phyloP scores from a whole-genome alignment of 2,888 invertebrate species.

The Lasioglossum oenotherae region DNA sequence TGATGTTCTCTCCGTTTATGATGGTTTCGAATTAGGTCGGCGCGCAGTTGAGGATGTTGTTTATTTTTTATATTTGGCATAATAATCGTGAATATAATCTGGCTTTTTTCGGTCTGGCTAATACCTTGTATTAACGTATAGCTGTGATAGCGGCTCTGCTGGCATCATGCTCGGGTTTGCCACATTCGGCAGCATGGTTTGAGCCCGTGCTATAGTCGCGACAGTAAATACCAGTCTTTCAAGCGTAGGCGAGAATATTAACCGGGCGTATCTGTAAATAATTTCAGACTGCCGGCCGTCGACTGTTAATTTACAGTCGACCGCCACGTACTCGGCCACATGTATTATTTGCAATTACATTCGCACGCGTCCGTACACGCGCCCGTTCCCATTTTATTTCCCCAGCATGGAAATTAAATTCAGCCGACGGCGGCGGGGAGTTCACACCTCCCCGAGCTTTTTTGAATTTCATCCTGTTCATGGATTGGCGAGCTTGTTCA shows the following conservation, averaged over 20 bases:
- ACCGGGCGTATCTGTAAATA: background rate
- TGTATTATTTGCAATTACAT: slow-evolving; percentile 22
- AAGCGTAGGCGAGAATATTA: background rate
- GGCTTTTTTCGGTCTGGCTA: background rate
- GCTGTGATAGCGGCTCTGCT: background rate
- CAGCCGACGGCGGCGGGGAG: background rate
- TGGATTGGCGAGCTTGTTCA: background rate
- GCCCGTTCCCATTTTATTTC: background rate
- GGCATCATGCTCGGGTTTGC: no score
- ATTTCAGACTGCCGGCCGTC: background rate
- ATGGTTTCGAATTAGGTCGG: background rate
- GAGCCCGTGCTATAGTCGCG: background rate
- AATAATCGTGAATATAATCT: background rate
- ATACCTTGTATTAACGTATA: background rate
- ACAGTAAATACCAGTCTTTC: background rate
- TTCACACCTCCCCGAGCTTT: background rate
- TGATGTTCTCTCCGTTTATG: background rate
- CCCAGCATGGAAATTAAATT: background rate
- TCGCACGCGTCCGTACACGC: background rate
- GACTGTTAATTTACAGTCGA: slow-evolving; percentile 23
- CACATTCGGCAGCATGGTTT: background rate
- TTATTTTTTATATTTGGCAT: background rate
- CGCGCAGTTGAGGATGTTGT: background rate
- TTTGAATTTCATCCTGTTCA: slow-evolving; percentile 2
- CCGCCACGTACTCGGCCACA: background rate